Evolutionary conservation across 2,113 vertebrate genomes (phyloP).

Genomic region (Pachycephala philippinensis): DNA sequence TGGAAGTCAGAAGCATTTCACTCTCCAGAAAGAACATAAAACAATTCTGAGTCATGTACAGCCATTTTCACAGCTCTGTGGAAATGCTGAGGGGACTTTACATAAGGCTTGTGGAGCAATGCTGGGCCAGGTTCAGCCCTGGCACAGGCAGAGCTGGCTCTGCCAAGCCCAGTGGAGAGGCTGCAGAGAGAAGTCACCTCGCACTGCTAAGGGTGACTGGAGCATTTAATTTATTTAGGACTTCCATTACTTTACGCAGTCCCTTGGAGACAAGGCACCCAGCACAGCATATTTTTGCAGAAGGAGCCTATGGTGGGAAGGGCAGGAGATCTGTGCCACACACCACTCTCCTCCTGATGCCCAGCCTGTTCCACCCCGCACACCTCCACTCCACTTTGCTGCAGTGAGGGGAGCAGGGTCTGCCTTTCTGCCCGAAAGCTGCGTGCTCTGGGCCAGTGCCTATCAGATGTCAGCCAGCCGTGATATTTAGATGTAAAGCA

Average conservation of each 20-base stretch:
- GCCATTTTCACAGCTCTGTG: neutral
- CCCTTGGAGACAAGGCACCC: fast-evolving
- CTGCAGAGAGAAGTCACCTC: neutral
- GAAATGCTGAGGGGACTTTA: neutral
- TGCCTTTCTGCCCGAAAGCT: neutral
- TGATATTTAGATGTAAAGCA: neutral
- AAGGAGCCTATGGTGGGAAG: fast-evolving
- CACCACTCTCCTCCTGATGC: fast-evolving
- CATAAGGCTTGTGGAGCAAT: neutral
- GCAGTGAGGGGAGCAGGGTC: fast-evolving
- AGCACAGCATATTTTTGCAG: neutral
- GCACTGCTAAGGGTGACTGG: neutral
- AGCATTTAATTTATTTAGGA: neutral
- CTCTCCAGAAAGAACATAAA: neutral
- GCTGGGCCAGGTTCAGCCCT: neutral
- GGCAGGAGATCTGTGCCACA: fast-evolving
- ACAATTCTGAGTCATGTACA: fast-evolving
- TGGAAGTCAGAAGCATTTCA: neutral
- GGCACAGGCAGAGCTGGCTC: neutral
- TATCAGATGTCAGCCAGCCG: neutral
- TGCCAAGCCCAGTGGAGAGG: neutral
- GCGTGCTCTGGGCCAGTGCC: fast-evolving
- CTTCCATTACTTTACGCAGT: neutral
- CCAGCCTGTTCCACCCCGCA: fast-evolving
- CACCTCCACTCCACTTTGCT: fast-evolving